These are phyloP conservation scores for Ditula angustiorana DNA, from an alignment of 2,888 invertebrate genomes.

Conservation along the genomic window DNA sequence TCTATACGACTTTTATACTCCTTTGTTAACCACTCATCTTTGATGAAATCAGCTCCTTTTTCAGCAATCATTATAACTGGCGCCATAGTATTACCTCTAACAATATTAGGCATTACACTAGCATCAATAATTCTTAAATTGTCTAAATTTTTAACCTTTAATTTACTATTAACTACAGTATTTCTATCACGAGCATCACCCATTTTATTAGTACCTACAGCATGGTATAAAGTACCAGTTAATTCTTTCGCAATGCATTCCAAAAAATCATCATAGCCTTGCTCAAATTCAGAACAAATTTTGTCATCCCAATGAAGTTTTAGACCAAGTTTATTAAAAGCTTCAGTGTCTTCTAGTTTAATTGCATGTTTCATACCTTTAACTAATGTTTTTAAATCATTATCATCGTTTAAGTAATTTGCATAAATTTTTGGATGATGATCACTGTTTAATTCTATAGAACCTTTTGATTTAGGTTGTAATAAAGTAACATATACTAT, in stretches of 20 bases:
- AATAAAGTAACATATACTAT: constrained; percentile 44
- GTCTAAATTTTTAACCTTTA: constrained; percentile 62
- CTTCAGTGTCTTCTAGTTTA: constrained; percentile 55
- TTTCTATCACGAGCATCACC: constrained; percentile 62
- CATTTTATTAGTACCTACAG: constrained; percentile 85
- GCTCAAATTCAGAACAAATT: constrained; percentile 54
- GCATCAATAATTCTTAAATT: constrained; percentile 69
- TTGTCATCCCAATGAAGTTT: constrained; percentile 52
- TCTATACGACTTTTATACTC: no score
- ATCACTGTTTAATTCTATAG: constrained; percentile 64
- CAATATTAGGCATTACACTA: constrained; percentile 66
- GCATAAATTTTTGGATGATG: constrained; percentile 81
- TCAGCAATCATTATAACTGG: constrained; percentile 61
- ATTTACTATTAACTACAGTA: constrained; percentile 42
- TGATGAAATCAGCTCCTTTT: constrained; percentile 34
- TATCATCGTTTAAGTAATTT: constrained; percentile 78
- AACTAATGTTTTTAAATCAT: constrained; percentile 63
- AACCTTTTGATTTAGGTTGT: constrained; percentile 64
- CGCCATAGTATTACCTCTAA: constrained; percentile 79
- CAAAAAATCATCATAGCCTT: constrained; percentile 57
- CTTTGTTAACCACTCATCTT: neutral
- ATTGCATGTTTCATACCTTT: constrained; percentile 54
- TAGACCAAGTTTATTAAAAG: constrained; percentile 56
- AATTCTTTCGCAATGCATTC: constrained; percentile 61
- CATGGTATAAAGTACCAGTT: constrained; percentile 74